phyloP scores from a whole-genome alignment of 2,888 invertebrate genomes.

The Micoletzkya japonica region DNA sequence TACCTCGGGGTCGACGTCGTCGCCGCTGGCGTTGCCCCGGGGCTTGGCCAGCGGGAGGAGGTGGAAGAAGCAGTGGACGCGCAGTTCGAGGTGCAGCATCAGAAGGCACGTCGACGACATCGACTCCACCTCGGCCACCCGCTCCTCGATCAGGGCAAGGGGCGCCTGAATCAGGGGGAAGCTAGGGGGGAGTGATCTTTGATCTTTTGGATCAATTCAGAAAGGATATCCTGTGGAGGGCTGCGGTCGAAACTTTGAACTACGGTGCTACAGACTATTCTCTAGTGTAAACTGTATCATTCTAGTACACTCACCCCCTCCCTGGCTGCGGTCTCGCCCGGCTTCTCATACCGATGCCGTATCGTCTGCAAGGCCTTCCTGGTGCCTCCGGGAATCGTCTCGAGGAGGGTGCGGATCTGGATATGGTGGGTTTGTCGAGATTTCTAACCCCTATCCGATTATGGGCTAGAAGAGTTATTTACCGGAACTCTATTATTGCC shows the following conservation, averaged over 20 bases:
- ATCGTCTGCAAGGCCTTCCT: conserved; percentile 3
- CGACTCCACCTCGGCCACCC: conserved; percentile 70
- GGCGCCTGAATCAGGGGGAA: conserved; percentile 40
- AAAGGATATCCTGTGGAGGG: too few species aligned
- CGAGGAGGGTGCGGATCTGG: conserved; percentile 39
- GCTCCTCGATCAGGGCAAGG: conserved; percentile 50
- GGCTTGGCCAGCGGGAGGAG: conserved; percentile 72
- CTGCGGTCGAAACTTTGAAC: too few species aligned
- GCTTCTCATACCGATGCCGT: conserved; percentile 4
- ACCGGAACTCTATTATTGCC: too few species aligned
- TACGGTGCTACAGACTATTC: background rate
- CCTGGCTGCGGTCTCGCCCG: background rate
- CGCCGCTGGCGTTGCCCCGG: conserved; percentile 48
- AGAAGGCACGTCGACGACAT: conserved; percentile 86
- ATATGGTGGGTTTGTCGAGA: conserved; percentile 69
- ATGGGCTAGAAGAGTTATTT: too few species aligned
- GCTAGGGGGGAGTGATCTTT: background rate
- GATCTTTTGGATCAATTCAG: too few species aligned
- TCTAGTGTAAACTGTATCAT: background rate
- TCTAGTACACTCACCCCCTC: background rate
- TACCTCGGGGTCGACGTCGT: conserved; percentile 60
- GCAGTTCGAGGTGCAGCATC: conserved; percentile 86
- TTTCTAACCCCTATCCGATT: too few species aligned
- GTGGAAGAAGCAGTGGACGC: conserved; percentile 91
- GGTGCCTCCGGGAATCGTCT: conserved; percentile 33